These are phyloP conservation scores for Trinorchestia longiramus DNA, from an alignment of 1,140 invertebrate species.

Conservation along the genomic window DNA sequence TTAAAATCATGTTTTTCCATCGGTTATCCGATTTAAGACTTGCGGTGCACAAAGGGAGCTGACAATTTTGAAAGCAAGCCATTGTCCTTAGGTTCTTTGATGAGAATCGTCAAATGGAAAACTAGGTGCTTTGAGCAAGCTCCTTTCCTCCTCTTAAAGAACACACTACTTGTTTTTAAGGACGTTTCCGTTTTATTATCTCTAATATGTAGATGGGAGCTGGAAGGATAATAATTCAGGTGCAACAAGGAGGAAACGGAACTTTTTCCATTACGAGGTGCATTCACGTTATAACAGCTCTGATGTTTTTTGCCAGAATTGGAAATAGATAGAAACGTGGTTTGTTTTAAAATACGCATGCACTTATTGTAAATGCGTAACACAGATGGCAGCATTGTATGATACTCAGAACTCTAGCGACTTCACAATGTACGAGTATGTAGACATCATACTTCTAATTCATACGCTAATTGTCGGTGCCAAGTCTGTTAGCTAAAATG, in stretches of 20 bases:
- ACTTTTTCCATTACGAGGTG: no score
- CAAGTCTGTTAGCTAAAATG: no score
- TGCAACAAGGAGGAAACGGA: background rate
- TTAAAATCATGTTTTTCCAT: background rate
- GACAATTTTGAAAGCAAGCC: background rate
- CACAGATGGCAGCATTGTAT: no score
- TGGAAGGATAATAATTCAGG: background rate
- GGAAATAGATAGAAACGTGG: no score
- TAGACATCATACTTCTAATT: no score
- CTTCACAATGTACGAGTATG: no score
- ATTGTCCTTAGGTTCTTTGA: constrained; percentile 10
- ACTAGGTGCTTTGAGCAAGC: background rate
- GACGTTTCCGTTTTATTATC: background rate
- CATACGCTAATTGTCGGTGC: no score
- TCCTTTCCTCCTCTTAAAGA: background rate
- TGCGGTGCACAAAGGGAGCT: background rate
- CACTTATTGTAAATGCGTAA: no score
- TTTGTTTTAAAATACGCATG: no score
- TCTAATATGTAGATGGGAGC: background rate
- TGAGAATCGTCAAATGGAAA: background rate
- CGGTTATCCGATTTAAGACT: constrained; percentile 13
- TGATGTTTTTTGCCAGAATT: no score
- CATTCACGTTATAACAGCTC: no score
- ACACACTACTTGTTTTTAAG: background rate
- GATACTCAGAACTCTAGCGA: no score